A percentile compares a stretch with the other conserved stretches of the same genome.
Evolutionary conservation across 1,140 invertebrate species (phyloP).

Genomic region (Chelonus insularis): DNA sequence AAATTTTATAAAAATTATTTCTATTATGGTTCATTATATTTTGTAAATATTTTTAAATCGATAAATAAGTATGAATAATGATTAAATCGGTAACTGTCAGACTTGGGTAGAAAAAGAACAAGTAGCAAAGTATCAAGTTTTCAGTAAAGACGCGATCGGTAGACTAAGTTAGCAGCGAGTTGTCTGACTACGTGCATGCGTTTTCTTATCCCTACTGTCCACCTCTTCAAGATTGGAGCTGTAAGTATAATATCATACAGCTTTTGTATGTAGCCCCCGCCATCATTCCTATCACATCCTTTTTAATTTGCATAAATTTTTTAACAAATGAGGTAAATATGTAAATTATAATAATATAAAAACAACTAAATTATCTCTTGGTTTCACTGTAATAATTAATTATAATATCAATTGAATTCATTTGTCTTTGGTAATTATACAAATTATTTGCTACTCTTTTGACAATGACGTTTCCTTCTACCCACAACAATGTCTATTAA

Average conservation of each 20-base stretch:
- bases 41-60: too few relatives aligned
- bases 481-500: neutral
- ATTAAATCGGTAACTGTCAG: neutral
- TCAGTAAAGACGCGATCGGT: conserved; percentile 54
- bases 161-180: conserved; percentile 53
- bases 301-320: too few relatives aligned
- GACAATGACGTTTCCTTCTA: neutral
- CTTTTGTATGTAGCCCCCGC: neutral
- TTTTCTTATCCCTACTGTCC: conserved; percentile 53
- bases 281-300: too few relatives aligned
- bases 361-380: too few relatives aligned
- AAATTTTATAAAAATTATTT: too few relatives aligned
- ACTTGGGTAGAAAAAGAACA: neutral
- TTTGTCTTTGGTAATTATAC: too few relatives aligned
- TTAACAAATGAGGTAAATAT: too few relatives aligned
- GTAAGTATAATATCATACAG: neutral
- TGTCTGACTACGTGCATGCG: conserved; percentile 47
- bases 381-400: too few relatives aligned
- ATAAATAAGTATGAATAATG: neutral
- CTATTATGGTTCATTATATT: too few relatives aligned
- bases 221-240: neutral
- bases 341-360: too few relatives aligned
- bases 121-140: conserved; percentile 41
- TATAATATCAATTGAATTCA: too few relatives aligned
- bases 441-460: neutral